phyloP scores from a whole-genome alignment of 2,888 invertebrate species.

The Noctua janthina region DNA sequence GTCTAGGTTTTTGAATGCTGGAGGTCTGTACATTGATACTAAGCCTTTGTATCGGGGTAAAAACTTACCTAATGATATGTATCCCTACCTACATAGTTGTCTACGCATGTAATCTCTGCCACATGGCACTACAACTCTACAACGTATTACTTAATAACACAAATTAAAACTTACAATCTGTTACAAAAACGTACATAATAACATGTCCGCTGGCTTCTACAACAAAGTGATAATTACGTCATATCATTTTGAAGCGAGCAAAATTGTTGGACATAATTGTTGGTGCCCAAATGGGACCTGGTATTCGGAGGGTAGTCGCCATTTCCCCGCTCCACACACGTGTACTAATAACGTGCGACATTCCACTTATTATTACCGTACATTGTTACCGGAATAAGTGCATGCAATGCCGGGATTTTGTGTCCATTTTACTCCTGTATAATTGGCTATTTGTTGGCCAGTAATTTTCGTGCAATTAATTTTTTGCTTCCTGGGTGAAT shows the following conservation, averaged over 20 bases:
- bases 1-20: too few relatives aligned
- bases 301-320: conserved; percentile 68
- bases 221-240: conserved; percentile 51
- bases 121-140: not conserved
- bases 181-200: conserved; percentile 37
- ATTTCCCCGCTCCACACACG: conserved; percentile 71
- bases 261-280: conserved; percentile 73
- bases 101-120: not conserved
- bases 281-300: conserved; percentile 74
- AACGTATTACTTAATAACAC: conserved; percentile 20
- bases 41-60: too few relatives aligned
- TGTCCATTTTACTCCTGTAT: conserved; percentile 32
- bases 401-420: conserved; percentile 56
- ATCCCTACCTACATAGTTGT: not conserved
- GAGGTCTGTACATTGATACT: too few relatives aligned
- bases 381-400: conserved; percentile 53
- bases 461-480: conserved; percentile 7
- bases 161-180: conserved; percentile 29
- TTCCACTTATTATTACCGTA: conserved; percentile 74
- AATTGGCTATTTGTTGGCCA: conserved; percentile 31
- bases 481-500: not conserved
- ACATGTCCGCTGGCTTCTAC: conserved; percentile 5
- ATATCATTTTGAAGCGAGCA: conserved; percentile 62
- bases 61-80: not conserved
- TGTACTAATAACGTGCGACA: conserved; percentile 76